Base-by-base conservation (phyloP, 2,113 vertebrate genomes). In the Anser brachyrhynchus region DNA sequence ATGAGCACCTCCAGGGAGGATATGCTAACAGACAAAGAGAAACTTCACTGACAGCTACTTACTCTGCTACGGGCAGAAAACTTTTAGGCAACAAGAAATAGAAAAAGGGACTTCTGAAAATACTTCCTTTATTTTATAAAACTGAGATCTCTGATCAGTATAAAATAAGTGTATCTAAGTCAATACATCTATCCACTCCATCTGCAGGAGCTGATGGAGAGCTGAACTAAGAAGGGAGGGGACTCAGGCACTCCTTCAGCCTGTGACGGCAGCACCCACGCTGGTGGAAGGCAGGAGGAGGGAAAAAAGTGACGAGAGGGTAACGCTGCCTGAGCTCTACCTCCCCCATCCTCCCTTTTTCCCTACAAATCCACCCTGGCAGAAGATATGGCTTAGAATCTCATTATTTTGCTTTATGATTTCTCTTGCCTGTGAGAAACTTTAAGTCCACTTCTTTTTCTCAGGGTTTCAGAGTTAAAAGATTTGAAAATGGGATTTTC, bases 401-500 rank as follows among this genome's bases (percentile, higher is more conserved):
- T 43, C 61, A 81, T 66, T 69, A 69, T 54, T 89, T 84, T 91
- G 54, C 80, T 73, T 81, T 23, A 65, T 29, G 26, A 69, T 76
- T 93, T 64, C 57, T 92, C 79, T 86, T 44, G 67, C 52, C 72
- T 61, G 22, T 57, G 43, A 83, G 79, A 81, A 90, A 73, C 52
- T 88, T 4, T 11, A 66, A 78, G 28, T 37, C 15, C 3, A 29
- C 7, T 13, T 79, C n/a, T 94, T 93, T 51, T 67, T 75, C 79
- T 87, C 77, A 17, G 54, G 21, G 69, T 18, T 89, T 75, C 17
- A 62, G 52, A 81, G 43, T 3, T 14, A 84, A 20, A 54, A 76
- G 65, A 69, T 82, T 62, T 79, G 66, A 41, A 90, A 75, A 65
- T 28, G 37, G 70, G 26, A 35, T 89, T 93, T 93, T 84, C 66